phyloP scores from a whole-genome alignment of 2,888 invertebrate genomes.

The Gortyna flavago region DNA sequence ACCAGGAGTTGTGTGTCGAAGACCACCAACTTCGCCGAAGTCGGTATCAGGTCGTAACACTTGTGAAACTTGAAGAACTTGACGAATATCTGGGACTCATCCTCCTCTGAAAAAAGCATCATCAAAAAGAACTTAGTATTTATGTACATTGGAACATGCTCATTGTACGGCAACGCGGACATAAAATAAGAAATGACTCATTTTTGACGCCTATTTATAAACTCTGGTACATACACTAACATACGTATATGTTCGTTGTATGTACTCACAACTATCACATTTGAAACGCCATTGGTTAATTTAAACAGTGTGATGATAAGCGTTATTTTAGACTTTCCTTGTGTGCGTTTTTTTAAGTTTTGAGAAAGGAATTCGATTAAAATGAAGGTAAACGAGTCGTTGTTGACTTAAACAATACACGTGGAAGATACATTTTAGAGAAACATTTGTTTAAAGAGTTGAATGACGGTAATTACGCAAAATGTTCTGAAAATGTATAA shows the following conservation, averaged over 20 bases:
- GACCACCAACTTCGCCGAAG: constrained; percentile 99
- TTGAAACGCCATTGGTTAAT: constrained; percentile 44
- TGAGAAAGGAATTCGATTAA: constrained; percentile 24
- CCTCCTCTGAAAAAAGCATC: constrained; percentile 93
- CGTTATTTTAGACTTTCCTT: constrained; percentile 32
- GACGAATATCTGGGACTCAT: constrained; percentile 99
- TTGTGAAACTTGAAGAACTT: constrained; percentile 99
- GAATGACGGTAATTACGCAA: background rate
- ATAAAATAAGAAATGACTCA: constrained; percentile 57
- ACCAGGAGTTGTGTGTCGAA: constrained; percentile 99
- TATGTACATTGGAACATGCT: constrained; percentile 59
- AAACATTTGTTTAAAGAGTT: background rate
- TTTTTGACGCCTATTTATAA: constrained; percentile 60
- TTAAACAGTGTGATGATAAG: constrained; percentile 45
- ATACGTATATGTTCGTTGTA: constrained; percentile 15
- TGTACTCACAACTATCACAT: constrained; percentile 39
- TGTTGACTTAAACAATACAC: constrained; percentile 21
- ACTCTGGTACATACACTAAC: constrained; percentile 38
- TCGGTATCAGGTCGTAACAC: constrained; percentile 99
- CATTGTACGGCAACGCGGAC: constrained; percentile 51
- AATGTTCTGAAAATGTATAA: background rate
- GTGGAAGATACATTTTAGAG: background rate
- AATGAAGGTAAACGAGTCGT: constrained; percentile 26
- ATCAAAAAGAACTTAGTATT: constrained; percentile 54
- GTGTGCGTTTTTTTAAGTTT: constrained; percentile 23